Evolutionary conservation across 2,113 vertebrate genomes (phyloP).

Genomic region (Tilapia sparmanii): DNA sequence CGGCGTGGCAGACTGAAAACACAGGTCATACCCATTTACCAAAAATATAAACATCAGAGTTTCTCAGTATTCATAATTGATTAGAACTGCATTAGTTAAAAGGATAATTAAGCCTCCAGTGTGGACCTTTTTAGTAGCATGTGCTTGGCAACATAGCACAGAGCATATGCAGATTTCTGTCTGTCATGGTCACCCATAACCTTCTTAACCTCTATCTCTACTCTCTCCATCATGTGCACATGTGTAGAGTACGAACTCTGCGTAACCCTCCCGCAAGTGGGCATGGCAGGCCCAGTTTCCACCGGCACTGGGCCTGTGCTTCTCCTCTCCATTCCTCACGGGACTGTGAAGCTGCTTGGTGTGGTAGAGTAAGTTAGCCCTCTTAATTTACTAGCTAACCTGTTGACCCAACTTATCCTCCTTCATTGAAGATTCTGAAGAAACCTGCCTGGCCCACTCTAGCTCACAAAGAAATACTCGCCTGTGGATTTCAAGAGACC

Average conservation of each 20-base stretch:
- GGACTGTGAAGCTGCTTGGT: background rate
- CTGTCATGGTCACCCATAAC: background rate
- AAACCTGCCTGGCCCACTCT: background rate
- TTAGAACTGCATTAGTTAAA: slow-evolving; percentile 42
- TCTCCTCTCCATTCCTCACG: background rate
- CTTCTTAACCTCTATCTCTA: background rate
- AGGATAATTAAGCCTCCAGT: slow-evolving; percentile 49
- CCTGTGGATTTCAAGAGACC: background rate
- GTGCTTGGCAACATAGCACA: slow-evolving; percentile 9
- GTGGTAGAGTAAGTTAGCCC: background rate
- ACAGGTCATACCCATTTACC: background rate
- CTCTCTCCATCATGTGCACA: background rate
- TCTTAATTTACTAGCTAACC: background rate
- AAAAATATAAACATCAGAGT: slow-evolving; percentile 33
- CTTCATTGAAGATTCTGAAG: background rate
- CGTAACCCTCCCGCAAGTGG: background rate
- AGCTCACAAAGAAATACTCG: background rate
- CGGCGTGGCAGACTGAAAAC: background rate
- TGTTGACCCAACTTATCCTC: background rate
- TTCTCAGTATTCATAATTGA: slow-evolving; percentile 39
- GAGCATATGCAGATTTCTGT: slow-evolving; percentile 1
- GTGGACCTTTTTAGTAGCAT: slow-evolving; percentile 30
- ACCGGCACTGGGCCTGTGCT: background rate
- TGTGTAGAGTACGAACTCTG: background rate
- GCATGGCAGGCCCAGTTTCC: background rate